Conservation (phyloP, 2,113 vertebrate genomes). For the Scatophagus argus region DNA sequence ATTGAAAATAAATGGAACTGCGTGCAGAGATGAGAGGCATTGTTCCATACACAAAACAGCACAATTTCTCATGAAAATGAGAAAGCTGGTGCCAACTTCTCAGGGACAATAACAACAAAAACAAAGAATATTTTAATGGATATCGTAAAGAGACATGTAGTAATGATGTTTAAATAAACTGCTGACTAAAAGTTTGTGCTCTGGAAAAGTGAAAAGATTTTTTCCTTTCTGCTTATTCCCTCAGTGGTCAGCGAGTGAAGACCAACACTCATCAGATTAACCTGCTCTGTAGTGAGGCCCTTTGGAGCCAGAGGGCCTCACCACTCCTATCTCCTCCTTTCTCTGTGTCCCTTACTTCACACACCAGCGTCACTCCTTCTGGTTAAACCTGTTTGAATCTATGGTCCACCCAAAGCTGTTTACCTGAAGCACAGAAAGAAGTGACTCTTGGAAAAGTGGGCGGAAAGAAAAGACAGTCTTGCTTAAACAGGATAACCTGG, state of each 20-base stretch:
- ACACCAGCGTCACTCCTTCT: slow-evolving; percentile 27
- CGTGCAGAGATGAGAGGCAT: not conserved
- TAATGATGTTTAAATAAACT: not conserved
- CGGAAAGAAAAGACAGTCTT: slow-evolving; percentile 24
- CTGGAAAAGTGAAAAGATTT: not conserved
- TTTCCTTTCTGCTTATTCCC: not conserved
- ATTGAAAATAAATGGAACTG: not conserved
- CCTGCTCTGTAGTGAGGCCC: slow-evolving; percentile 22
- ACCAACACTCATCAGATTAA: slow-evolving; percentile 17
- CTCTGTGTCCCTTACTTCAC: not conserved
- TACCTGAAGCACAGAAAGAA: slow-evolving; percentile 47
- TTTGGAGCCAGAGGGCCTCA: slow-evolving; percentile 25
- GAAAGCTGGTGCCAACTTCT: not conserved
- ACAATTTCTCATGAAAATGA: slow-evolving; percentile 1
- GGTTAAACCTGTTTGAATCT: slow-evolving; percentile 73
- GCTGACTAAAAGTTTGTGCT: not conserved
- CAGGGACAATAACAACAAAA: not conserved
- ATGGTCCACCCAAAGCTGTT: slow-evolving; percentile 48
- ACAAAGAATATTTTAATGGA: not conserved
- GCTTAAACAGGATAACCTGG: slow-evolving; percentile 36
- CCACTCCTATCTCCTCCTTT: slow-evolving; percentile 26
- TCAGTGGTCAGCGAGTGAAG: not conserved
- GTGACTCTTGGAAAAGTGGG: slow-evolving; percentile 6
- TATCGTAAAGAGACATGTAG: not conserved
- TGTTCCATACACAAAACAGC: not conserved